phyloP scores from a whole-genome alignment of 2,113 vertebrate genomes.

The Rhinoptilus africanus region DNA sequence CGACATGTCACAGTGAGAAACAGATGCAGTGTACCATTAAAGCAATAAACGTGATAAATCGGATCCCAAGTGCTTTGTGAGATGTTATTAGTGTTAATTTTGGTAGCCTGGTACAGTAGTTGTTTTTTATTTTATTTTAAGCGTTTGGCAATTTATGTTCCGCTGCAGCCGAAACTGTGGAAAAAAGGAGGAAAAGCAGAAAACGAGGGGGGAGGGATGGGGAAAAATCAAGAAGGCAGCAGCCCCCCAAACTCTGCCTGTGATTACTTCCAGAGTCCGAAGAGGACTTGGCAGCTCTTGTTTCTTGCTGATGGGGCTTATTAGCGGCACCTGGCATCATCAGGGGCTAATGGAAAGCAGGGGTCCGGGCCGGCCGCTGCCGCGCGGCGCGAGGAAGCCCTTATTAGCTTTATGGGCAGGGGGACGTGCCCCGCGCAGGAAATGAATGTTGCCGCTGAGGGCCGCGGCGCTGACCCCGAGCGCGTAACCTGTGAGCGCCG shows the following conservation, averaged over 20 bases:
- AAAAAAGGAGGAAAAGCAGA: not conserved
- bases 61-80: constrained; percentile 41
- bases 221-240: not conserved
- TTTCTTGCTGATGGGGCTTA: constrained; percentile 82
- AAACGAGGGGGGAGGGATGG: not conserved
- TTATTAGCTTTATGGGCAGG: constrained; percentile 91
- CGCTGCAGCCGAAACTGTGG: not conserved
- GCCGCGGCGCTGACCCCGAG: constrained; percentile 77
- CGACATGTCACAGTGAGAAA: constrained; percentile 53
- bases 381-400: constrained; percentile 76
- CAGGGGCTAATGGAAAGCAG: constrained; percentile 85
- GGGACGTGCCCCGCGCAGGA: constrained; percentile 86
- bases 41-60: constrained; percentile 63
- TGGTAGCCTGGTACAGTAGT: constrained; percentile 41
- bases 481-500: constrained; percentile 78
- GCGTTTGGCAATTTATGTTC: constrained; percentile 4
- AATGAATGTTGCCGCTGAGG: constrained; percentile 85
- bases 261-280: constrained; percentile 81
- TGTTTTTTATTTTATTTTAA: constrained; percentile 42
- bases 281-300: constrained; percentile 77
- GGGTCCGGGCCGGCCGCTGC: constrained; percentile 61
- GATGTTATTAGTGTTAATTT: constrained; percentile 64
- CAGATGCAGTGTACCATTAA: constrained; percentile 59
- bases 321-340: constrained; percentile 89
- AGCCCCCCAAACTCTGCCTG: not conserved